phyloP scores from a whole-genome alignment of 2,797 vertebrate species.

The Iguana delicatissima region DNA sequence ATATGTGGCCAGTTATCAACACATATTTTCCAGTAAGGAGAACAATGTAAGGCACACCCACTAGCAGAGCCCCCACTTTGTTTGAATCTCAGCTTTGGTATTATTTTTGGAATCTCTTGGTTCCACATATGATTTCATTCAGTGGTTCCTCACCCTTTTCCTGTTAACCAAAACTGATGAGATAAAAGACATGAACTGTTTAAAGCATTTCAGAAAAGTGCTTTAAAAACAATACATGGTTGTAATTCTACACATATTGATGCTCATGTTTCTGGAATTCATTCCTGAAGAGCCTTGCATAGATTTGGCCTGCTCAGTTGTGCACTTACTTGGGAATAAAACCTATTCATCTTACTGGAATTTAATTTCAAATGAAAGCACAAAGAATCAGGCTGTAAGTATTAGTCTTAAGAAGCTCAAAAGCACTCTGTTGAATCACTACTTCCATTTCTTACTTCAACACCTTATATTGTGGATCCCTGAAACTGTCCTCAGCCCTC shows the following conservation, averaged over 20 bases:
- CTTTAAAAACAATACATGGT: background rate
- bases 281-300: background rate
- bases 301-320: background rate
- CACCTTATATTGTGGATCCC: background rate
- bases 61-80: background rate
- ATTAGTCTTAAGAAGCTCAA: background rate
- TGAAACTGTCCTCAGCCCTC: too few species aligned
- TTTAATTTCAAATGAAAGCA: background rate
- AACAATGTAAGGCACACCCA: background rate
- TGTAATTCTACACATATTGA: background rate
- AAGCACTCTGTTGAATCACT: background rate
- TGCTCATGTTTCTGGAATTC: background rate
- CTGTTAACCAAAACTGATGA: background rate
- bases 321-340: too few species aligned
- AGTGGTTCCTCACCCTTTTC: background rate
- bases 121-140: background rate
- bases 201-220: background rate
- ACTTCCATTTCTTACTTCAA: background rate
- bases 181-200: background rate
- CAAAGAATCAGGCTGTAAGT: background rate
- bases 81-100: background rate
- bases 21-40: background rate
- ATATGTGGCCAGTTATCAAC: background rate
- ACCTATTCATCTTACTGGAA: too few species aligned
- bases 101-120: background rate